These are phyloP conservation scores for Pipa parva DNA, from an alignment of 2,113 vertebrate genomes.

Conservation along the genomic window DNA sequence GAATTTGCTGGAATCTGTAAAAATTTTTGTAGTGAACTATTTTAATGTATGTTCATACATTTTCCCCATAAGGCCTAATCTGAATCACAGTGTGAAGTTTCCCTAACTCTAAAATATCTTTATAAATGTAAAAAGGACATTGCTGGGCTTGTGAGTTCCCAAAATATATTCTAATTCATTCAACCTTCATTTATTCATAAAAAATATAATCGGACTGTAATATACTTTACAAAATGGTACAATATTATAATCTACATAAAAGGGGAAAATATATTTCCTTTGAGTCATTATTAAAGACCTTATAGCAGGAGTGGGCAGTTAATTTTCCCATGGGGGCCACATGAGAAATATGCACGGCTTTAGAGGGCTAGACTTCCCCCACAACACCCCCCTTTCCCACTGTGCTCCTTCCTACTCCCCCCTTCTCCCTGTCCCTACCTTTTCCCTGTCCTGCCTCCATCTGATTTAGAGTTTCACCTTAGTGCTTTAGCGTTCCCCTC, in stretches of 20 bases:
- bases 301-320: too few relatives aligned
- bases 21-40: constrained; percentile 5
- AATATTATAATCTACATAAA: constrained; percentile 28
- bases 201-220: constrained; percentile 9
- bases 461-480: too few relatives aligned
- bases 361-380: too few relatives aligned
- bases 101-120: constrained; percentile 4
- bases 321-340: too few relatives aligned
- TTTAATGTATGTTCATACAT: constrained; percentile 9
- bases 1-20: neutral
- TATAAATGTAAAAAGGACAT: constrained; percentile 1
- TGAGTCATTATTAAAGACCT: neutral
- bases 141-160: neutral
- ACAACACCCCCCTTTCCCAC: too few relatives aligned
- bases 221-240: constrained; percentile 5
- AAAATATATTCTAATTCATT: constrained; percentile 22
- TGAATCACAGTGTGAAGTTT: constrained; percentile 28
- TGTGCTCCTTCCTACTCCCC: too few relatives aligned
- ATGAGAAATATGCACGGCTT: too few relatives aligned
- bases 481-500: too few relatives aligned
- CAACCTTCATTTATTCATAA: constrained; percentile 13
- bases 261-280: constrained; percentile 3
- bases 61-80: constrained; percentile 30
- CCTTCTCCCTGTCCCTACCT: too few relatives aligned
- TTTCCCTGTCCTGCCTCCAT: too few relatives aligned